Evolutionary conservation across 2,113 vertebrate genomes (phyloP).

Genomic region (Clarias gariepinus): DNA sequence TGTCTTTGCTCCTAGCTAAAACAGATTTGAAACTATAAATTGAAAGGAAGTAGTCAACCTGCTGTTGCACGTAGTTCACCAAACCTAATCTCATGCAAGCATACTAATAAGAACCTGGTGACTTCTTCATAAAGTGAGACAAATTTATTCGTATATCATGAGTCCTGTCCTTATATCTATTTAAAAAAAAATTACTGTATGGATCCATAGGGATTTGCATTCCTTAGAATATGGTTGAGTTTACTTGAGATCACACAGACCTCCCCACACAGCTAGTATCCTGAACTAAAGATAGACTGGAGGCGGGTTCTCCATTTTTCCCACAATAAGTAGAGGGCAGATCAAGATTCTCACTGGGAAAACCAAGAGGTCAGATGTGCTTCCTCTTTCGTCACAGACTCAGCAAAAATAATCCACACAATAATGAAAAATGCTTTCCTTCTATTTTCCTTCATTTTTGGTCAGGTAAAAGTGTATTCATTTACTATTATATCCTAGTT

Average conservation of each 20-base stretch:
- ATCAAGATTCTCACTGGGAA: constrained; percentile 41
- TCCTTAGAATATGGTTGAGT: neutral
- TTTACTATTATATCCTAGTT: neutral
- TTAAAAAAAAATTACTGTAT: no score
- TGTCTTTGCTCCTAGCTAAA: neutral
- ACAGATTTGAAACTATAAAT: constrained; percentile 12
- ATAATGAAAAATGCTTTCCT: neutral
- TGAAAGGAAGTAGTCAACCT: neutral
- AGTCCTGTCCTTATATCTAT: neutral
- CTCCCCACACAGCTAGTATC: neutral
- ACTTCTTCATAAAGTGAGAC: no score
- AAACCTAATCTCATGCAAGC: neutral
- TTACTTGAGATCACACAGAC: neutral
- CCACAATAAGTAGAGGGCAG: constrained; percentile 42
- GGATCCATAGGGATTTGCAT: neutral
- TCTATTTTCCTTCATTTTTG: neutral
- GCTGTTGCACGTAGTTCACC: neutral
- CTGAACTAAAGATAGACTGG: constrained; percentile 42
- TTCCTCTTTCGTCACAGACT: constrained; percentile 31
- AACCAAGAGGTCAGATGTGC: constrained; percentile 35
- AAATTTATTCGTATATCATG: neutral
- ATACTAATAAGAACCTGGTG: no score
- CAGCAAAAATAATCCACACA: constrained; percentile 2
- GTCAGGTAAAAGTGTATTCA: neutral
- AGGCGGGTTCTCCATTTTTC: constrained; percentile 34